phyloP scores from a whole-genome alignment of 2,797 vertebrate species.

The Dipus sagitta region DNA sequence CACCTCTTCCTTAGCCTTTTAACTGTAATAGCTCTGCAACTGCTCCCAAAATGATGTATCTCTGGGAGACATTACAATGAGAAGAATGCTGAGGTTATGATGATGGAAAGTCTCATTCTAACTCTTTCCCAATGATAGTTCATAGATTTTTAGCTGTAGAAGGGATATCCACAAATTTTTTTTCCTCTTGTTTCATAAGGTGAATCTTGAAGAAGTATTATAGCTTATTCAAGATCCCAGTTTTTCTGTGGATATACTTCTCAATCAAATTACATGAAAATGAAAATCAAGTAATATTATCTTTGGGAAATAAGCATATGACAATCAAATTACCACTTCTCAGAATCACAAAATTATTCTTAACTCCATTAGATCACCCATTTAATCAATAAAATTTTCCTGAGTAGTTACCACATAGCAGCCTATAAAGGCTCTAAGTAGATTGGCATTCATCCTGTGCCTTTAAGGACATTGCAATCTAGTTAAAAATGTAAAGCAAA shows the following conservation, averaged over 20 bases:
- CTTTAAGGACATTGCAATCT: neutral
- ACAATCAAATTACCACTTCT: neutral
- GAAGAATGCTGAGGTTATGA: neutral
- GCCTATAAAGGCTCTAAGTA: neutral
- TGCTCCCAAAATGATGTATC: neutral
- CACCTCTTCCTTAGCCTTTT: neutral
- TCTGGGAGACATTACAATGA: neutral
- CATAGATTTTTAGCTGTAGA: neutral
- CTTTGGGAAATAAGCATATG: neutral
- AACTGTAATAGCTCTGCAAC: neutral
- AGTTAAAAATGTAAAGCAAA: constrained; percentile 34
- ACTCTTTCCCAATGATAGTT: constrained; percentile 3
- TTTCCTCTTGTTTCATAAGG: neutral
- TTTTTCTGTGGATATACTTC: neutral
- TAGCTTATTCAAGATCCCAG: neutral
- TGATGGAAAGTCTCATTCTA: neutral
- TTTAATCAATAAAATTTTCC: constrained; percentile 3
- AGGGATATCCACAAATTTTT: neutral
- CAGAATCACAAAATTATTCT: constrained; percentile 6
- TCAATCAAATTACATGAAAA: neutral
- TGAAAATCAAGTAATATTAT: neutral
- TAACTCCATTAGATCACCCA: neutral
- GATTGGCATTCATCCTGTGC: neutral
- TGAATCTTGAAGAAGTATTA: neutral
- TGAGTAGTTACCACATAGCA: neutral